phyloP scores from a whole-genome alignment of 2,797 vertebrate species.

The Arctocebus calabarensis region DNA sequence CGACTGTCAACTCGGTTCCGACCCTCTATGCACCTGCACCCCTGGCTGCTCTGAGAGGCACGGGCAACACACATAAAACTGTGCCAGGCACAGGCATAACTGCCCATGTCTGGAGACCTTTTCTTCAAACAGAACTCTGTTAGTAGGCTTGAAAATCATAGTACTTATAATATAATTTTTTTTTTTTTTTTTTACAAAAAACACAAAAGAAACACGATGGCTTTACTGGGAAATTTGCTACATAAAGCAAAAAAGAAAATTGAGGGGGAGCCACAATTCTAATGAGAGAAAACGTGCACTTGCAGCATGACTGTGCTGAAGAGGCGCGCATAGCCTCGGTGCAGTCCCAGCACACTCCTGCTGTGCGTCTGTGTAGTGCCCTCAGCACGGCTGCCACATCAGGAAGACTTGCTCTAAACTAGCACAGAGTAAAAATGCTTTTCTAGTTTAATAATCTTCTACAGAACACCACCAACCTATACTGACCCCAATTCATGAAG shows the following conservation, averaged over 20 bases:
- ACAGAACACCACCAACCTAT: not conserved
- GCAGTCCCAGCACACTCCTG: not conserved
- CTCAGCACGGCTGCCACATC: not conserved
- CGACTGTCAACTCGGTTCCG: not conserved
- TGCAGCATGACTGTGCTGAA: not conserved
- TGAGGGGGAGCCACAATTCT: not conserved
- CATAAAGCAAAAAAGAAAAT: conserved; percentile 22
- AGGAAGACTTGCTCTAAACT: not conserved
- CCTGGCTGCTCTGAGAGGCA: not conserved
- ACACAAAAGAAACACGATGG: not conserved
- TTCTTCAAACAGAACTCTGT: not conserved
- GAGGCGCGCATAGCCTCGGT: not conserved
- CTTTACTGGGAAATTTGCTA: not conserved
- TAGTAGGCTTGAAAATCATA: not conserved
- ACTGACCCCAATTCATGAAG: not conserved
- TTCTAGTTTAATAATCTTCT: conserved; percentile 17
- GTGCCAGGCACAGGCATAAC: not conserved
- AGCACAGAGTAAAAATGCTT: not conserved
- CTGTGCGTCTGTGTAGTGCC: not conserved
- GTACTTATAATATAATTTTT: not conserved
- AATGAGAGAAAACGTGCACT: not conserved
- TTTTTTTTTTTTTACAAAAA: conserved; percentile 7
- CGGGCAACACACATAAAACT: fast-evolving
- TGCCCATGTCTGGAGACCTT: not conserved
- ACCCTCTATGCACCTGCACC: not conserved